Percentiles rank a stretch among this genome's conserved stretches.
Evolutionary conservation across 2,797 vertebrate genomes (phyloP).

Genomic region (Chelonia mydas): DNA sequence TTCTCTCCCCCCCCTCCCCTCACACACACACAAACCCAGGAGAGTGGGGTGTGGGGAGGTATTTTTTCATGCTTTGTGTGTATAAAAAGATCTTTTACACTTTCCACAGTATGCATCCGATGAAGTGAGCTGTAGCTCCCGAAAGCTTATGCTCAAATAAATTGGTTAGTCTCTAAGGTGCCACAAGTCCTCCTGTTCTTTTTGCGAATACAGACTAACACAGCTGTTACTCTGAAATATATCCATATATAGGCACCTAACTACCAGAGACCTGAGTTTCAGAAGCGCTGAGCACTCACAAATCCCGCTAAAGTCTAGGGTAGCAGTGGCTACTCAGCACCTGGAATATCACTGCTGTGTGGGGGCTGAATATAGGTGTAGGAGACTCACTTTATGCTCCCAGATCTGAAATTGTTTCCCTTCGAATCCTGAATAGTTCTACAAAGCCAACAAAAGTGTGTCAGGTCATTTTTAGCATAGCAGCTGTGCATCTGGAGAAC

Average conservation of each 20-base stretch:
- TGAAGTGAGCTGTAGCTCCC: too few relatives aligned
- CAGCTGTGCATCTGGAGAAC: background rate
- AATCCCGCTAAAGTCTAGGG: background rate
- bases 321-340: background rate
- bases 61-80: too few relatives aligned
- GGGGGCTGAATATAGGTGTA: too few relatives aligned
- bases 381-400: background rate
- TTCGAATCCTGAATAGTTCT: background rate
- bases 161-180: too few relatives aligned
- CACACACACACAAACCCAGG: too few relatives aligned
- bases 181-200: too few relatives aligned
- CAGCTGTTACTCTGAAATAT: background rate
- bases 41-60: too few relatives aligned
- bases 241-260: background rate
- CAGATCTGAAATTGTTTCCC: background rate
- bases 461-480: background rate
- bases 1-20: too few relatives aligned
- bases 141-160: too few relatives aligned
- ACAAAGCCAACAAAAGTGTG: background rate
- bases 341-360: background rate
- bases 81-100: too few relatives aligned
- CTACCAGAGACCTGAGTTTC: background rate
- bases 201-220: too few relatives aligned
- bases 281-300: background rate
- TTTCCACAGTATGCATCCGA: too few relatives aligned